phyloP scores from a whole-genome alignment of 2,113 vertebrate genomes.

The Notarius lentiginosus region DNA sequence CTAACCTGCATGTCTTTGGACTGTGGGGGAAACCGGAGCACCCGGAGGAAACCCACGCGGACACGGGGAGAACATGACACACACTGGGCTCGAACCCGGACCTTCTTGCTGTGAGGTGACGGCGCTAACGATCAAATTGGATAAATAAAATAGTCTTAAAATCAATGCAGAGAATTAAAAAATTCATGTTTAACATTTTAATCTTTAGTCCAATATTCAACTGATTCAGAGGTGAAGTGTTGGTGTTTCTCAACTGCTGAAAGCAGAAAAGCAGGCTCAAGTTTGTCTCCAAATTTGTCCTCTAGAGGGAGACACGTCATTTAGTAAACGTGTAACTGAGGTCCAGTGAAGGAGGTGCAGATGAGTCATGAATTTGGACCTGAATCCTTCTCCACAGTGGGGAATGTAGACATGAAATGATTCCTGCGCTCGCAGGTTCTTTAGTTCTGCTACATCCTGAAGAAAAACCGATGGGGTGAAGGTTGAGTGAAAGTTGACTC shows the following conservation, averaged over 20 bases:
- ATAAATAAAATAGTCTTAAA: too few relatives aligned
- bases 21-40: too few relatives aligned
- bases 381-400: too few relatives aligned
- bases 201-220: neutral
- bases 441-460: neutral
- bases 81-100: too few relatives aligned
- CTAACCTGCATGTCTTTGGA: too few relatives aligned
- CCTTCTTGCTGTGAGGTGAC: too few relatives aligned
- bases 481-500: neutral
- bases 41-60: too few relatives aligned
- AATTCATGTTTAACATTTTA: neutral
- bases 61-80: too few relatives aligned
- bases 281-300: neutral
- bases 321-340: neutral
- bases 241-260: neutral
- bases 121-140: neutral
- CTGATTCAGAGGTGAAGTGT: neutral
- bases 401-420: too few relatives aligned
- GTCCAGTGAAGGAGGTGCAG: neutral
- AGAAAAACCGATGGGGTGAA: neutral
- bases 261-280: neutral
- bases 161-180: neutral
- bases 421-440: too few relatives aligned
- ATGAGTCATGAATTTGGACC: too few relatives aligned
- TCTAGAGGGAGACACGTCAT: conserved; percentile 57